Percentiles rank a stretch among this genome's conserved stretches.
These are phyloP conservation scores for Limosa lapponica DNA, from an alignment of 2,797 vertebrate genomes.

Conservation along the genomic window DNA sequence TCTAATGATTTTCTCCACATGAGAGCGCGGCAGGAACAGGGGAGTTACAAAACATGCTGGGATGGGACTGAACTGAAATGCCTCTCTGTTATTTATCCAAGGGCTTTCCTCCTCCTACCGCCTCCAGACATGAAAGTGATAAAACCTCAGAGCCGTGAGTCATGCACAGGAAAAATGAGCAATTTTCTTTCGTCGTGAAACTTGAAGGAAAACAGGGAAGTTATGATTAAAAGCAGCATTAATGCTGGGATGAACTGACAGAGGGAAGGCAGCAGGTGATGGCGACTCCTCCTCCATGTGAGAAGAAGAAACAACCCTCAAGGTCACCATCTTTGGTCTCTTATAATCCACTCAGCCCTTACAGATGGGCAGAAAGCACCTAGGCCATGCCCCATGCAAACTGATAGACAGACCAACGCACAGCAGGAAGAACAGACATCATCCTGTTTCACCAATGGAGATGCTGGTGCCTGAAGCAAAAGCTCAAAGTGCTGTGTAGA, in stretches of 20 bases:
- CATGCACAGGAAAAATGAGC: neutral
- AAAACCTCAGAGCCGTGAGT: slow-evolving; percentile 33
- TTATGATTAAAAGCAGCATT: neutral
- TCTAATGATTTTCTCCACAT: neutral
- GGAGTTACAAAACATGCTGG: neutral
- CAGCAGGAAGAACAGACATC: neutral
- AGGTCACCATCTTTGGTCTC: neutral
- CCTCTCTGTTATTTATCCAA: slow-evolving; percentile 14
- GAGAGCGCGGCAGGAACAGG: neutral
- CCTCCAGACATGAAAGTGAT: slow-evolving; percentile 25
- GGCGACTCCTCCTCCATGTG: neutral
- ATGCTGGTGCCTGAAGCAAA: neutral
- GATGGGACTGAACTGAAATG: slow-evolving; percentile 21
- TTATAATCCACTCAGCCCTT: neutral
- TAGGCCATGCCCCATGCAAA: neutral
- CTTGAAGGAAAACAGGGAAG: slow-evolving; percentile 25
- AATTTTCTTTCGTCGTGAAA: neutral
- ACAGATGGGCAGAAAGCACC: neutral
- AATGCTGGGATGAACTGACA: neutral
- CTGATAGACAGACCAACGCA: neutral
- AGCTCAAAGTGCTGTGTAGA: neutral
- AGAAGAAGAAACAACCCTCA: neutral
- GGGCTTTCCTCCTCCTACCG: slow-evolving; percentile 22
- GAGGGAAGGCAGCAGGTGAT: neutral
- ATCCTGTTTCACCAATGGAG: neutral